Percentiles rank a stretch among this genome's conserved stretches.
These are phyloP conservation scores for Zoroaster sp. DNA, from an alignment of 53 echinoderm and acorn worm species.

Conservation along the genomic window DNA sequence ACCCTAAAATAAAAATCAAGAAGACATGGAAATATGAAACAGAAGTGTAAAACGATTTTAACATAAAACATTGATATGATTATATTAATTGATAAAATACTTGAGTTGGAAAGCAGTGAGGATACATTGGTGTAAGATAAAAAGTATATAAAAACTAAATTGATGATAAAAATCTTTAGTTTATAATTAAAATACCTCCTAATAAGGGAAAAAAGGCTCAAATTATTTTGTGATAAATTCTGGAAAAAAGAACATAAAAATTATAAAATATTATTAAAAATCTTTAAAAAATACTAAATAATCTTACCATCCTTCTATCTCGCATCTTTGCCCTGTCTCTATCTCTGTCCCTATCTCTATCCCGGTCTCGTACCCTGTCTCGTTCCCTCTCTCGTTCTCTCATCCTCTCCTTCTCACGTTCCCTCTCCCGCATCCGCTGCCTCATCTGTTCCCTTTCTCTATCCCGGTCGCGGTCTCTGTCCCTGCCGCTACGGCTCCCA, in stretches of 20 bases:
- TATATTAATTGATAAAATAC: no score
- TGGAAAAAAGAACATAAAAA: not conserved
- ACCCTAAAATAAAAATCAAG: slow-evolving; percentile 1
- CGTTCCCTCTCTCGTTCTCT: slow-evolving; percentile 41
- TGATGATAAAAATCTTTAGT: no score
- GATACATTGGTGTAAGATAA: no score
- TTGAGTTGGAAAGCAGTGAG: no score
- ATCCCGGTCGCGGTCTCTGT: slow-evolving; percentile 63
- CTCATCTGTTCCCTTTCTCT: slow-evolving; percentile 59
- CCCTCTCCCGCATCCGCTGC: slow-evolving; percentile 58
- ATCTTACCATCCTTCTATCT: slow-evolving; percentile 49
- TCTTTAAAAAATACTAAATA: no score
- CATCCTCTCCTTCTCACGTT: slow-evolving; percentile 45
- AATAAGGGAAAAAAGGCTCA: no score
- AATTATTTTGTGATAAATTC: no score
- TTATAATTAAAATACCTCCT: no score
- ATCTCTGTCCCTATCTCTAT: slow-evolving; percentile 57
- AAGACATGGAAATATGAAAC: not conserved
- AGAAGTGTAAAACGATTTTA: not conserved
- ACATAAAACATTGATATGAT: no score
- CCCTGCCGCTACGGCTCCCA: slow-evolving; percentile 44
- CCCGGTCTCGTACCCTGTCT: slow-evolving; percentile 69
- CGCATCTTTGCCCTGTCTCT: slow-evolving; percentile 60
- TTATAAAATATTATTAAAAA: not conserved
- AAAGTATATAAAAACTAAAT: no score